Evolutionary conservation across 2,113 vertebrate species (phyloP), one percentile per base, ranked within the genome.

Genomic region (Spea multiplicata): DNA sequence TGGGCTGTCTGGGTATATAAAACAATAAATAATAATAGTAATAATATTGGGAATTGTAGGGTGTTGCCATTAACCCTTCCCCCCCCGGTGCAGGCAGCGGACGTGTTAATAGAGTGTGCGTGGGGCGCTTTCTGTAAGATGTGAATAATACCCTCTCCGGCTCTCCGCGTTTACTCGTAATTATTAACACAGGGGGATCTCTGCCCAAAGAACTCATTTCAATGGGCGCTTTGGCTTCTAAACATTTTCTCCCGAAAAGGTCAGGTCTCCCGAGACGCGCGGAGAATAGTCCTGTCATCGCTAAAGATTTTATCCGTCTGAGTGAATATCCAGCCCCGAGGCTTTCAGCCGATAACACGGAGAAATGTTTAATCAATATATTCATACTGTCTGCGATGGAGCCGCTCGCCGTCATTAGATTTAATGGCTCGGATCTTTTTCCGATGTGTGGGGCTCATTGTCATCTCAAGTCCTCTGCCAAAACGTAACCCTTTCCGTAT

Each of bases 81-180:
- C 1, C 50, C 50, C 6, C 6, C 6, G 6, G 50, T 10, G 6
- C 14, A 13, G 55, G 55, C 55, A 13, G 55, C 55, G 10, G 55
- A 52, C 10, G 13, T 30, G 76, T 72, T 72, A 71, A 71, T 16
- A 8, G 66, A 6, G 14, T 47, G 47, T 12, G 0, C 3, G 10
- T 17, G 1, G n/a, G 5, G 9, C 7, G 14, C 61, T 78, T 70
- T 72, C 12, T 59, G 44, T 9, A 59, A 16, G 57, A 64, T 64
- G 69, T 49, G 49, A 78, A 72, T 72, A 78, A 67, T 66, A 79
- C 6, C 30, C 53, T n/a, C 70, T 50, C n/a, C 14, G 9, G 30
- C 61, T 14, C 53, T 52, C 80, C 87, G 80, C 87, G 71, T 84
- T 86, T 85, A 82, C 78, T 83, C 68, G 71, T 82, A 83, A 88